Conservation (phyloP, 2,113 vertebrate species). For the Periophthalmus modestus region DNA sequence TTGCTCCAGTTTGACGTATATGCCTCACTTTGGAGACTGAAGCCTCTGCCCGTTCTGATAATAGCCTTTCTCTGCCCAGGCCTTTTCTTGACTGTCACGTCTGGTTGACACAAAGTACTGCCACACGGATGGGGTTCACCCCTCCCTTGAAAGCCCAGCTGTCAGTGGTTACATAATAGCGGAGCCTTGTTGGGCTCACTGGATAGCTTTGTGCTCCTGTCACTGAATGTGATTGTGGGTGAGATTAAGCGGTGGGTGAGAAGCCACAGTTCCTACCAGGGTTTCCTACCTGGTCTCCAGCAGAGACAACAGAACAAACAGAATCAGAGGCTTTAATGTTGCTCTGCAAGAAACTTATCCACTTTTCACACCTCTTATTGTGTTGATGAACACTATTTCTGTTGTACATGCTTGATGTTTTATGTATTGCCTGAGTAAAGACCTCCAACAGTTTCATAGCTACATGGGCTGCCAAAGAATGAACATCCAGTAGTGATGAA, state of each 20-base stretch:
- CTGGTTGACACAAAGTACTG: slow-evolving; percentile 77
- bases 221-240: slow-evolving; percentile 75
- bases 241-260: slow-evolving; percentile 78
- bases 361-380: slow-evolving; percentile 45
- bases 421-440: slow-evolving; percentile 42
- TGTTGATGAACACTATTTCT: slow-evolving; percentile 38
- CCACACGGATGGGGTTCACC: slow-evolving; percentile 70
- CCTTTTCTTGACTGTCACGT: slow-evolving; percentile 68
- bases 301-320: slow-evolving; percentile 63
- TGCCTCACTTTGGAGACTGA: slow-evolving; percentile 27
- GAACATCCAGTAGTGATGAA: slow-evolving; percentile 29
- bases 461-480: slow-evolving; percentile 21
- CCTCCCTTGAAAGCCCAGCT: slow-evolving; percentile 76
- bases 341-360: slow-evolving; percentile 36
- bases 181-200: slow-evolving; percentile 72
- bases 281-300: slow-evolving; percentile 77
- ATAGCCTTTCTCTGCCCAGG: slow-evolving; percentile 50
- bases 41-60: slow-evolving; percentile 50
- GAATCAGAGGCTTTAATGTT: slow-evolving; percentile 54
- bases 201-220: slow-evolving; percentile 77
- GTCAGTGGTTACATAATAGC: slow-evolving; percentile 81
- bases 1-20: slow-evolving; percentile 45
- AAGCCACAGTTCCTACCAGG: slow-evolving; percentile 59
- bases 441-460: slow-evolving; percentile 38
- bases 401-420: slow-evolving; percentile 48